phyloP scores from a whole-genome alignment of 2,113 vertebrate species.

The Calyptommatus sinebrachiatus region DNA sequence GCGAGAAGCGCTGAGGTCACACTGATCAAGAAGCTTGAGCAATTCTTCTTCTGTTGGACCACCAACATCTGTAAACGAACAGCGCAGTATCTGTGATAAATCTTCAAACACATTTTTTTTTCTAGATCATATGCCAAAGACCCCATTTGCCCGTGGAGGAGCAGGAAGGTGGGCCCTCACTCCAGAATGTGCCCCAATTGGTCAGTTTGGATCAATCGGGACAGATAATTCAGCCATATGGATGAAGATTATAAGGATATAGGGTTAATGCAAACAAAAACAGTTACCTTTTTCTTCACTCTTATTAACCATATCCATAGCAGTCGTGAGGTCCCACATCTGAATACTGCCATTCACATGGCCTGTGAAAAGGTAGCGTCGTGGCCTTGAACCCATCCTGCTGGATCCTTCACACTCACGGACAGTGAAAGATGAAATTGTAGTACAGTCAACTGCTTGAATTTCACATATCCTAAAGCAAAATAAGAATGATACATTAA shows the following conservation, averaged over 20 bases:
- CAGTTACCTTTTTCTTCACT: slow-evolving; percentile 83
- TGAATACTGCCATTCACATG: slow-evolving; percentile 97
- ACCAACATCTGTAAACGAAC: slow-evolving; percentile 77
- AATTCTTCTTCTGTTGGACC: slow-evolving; percentile 95
- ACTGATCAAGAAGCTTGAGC: slow-evolving; percentile 92
- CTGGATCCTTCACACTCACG: slow-evolving; percentile 96
- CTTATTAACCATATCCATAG: slow-evolving; percentile 94
- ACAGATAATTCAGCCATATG: too few relatives aligned
- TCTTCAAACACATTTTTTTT: too few relatives aligned
- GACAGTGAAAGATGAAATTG: slow-evolving; percentile 92
- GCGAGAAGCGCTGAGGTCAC: slow-evolving; percentile 93
- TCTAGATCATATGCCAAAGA: too few relatives aligned
- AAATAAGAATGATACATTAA: background rate
- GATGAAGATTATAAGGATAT: too few relatives aligned
- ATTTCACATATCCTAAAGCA: slow-evolving; percentile 91
- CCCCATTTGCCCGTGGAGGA: too few relatives aligned
- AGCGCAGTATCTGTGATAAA: background rate
- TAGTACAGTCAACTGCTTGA: slow-evolving; percentile 93
- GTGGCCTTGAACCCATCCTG: slow-evolving; percentile 92
- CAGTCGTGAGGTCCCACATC: slow-evolving; percentile 98
- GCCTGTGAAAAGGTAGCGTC: slow-evolving; percentile 94
- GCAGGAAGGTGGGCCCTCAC: background rate
- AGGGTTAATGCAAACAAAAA: background rate
- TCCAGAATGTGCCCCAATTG: background rate
- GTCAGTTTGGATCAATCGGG: background rate